Percentiles rank a stretch among this genome's conserved stretches.
These are phyloP conservation scores for Carterocephalus palaemon DNA, from an alignment of 2,888 invertebrate species.

Conservation along the genomic window DNA sequence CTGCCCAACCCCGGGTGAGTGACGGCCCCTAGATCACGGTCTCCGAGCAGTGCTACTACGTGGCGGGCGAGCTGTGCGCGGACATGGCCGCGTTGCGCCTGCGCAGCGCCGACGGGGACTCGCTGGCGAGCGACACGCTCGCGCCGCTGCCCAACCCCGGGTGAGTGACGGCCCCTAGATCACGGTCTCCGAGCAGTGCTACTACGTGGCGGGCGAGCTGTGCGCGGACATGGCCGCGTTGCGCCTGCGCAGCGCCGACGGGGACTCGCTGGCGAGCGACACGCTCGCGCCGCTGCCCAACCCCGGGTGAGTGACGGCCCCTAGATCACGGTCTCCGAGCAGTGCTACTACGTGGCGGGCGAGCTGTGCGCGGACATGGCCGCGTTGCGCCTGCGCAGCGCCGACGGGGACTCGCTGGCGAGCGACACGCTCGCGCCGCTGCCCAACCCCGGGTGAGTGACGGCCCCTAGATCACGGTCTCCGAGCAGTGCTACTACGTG, in stretches of 20 bases:
- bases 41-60: constrained; percentile 99
- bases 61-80: constrained; percentile 88
- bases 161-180: constrained; percentile 38
- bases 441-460: constrained; percentile 78
- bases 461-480: too few species aligned
- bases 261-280: constrained; percentile 76
- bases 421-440: constrained; percentile 88
- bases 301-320: constrained; percentile 55
- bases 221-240: constrained; percentile 81
- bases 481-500: constrained; percentile 99
- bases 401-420: constrained; percentile 68
- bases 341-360: constrained; percentile 98
- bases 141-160: constrained; percentile 86
- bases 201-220: constrained; percentile 96
- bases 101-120: constrained; percentile 67
- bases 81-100: constrained; percentile 84
- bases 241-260: constrained; percentile 78
- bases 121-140: constrained; percentile 82
- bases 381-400: constrained; percentile 78
- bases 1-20: constrained; percentile 81
- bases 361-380: constrained; percentile 83
- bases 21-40: too few species aligned
- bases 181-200: too few species aligned
- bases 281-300: constrained; percentile 89
- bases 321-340: too few species aligned